Evolutionary conservation across 2,888 invertebrate genomes (phyloP).

Genomic region (Drepanosiphum platanoidis): DNA sequence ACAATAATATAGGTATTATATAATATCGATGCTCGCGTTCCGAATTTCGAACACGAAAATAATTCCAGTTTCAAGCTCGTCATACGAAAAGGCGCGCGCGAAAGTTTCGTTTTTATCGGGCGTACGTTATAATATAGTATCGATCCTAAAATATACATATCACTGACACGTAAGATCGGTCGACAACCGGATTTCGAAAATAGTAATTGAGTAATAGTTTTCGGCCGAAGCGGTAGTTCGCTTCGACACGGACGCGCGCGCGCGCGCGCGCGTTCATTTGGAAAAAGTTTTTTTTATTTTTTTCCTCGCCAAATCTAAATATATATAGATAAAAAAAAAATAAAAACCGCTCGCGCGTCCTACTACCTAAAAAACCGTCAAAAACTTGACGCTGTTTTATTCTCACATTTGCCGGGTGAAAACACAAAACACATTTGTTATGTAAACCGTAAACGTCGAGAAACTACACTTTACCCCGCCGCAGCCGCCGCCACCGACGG

Average conservation of each 20-base stretch:
- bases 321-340: too few relatives aligned
- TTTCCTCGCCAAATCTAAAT: neutral
- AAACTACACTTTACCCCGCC: slow-evolving; percentile 34
- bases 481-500: too few relatives aligned
- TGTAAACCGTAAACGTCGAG: slow-evolving; percentile 53
- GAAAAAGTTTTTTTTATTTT: neutral
- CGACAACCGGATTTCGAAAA: neutral
- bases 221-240: too few relatives aligned
- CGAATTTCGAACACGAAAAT: neutral
- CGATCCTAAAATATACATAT: neutral
- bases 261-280: neutral
- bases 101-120: neutral
- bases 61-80: neutral
- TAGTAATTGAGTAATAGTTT: too few relatives aligned
- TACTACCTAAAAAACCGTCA: slow-evolving; percentile 5
- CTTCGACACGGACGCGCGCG: neutral
- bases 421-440: slow-evolving; percentile 51
- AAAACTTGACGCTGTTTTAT: slow-evolving; percentile 25
- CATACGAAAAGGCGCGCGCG: neutral
- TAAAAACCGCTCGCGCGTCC: too few relatives aligned
- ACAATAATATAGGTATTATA: too few relatives aligned
- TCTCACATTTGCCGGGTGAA: slow-evolving; percentile 50
- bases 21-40: neutral
- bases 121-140: neutral
- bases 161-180: too few relatives aligned